Evolutionary conservation across 2,888 invertebrate species (phyloP).

Genomic region (Caenorhabditis sp.): DNA sequence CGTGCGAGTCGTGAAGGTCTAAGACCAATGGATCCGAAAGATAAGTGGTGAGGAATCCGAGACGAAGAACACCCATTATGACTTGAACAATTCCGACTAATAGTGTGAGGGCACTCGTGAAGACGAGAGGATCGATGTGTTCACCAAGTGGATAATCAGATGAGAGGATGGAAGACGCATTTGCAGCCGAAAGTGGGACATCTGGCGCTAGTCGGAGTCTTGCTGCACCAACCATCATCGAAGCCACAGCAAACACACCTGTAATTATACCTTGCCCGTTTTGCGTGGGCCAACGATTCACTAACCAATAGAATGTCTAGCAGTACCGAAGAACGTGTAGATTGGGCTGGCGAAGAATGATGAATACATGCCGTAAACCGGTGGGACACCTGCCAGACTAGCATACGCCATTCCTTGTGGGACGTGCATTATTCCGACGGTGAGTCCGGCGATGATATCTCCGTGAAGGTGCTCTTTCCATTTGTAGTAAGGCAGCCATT

Average conservation of each 20-base stretch:
- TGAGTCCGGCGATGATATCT: constrained; percentile 80
- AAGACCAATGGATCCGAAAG: constrained; percentile 84
- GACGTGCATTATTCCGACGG: constrained; percentile 82
- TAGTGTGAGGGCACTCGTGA: constrained; percentile 89
- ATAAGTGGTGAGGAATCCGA: constrained; percentile 83
- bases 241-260: constrained; percentile 83
- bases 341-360: constrained; percentile 94
- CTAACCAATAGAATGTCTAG: constrained; percentile 91
- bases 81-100: constrained; percentile 90
- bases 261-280: background rate
- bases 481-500: constrained; percentile 69
- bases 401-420: constrained; percentile 86
- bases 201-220: constrained; percentile 70
- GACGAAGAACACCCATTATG: constrained; percentile 89
- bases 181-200: constrained; percentile 84
- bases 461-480: constrained; percentile 75
- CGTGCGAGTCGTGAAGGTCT: constrained; percentile 82
- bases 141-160: constrained; percentile 65
- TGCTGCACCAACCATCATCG: constrained; percentile 87
- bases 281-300: background rate
- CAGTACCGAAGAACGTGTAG: constrained; percentile 92
- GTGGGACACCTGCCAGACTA: constrained; percentile 85
- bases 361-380: constrained; percentile 88
- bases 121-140: constrained; percentile 86
- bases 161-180: constrained; percentile 64